phyloP scores from a whole-genome alignment of 2,888 invertebrate genomes.

The Prenolepis imparis region DNA sequence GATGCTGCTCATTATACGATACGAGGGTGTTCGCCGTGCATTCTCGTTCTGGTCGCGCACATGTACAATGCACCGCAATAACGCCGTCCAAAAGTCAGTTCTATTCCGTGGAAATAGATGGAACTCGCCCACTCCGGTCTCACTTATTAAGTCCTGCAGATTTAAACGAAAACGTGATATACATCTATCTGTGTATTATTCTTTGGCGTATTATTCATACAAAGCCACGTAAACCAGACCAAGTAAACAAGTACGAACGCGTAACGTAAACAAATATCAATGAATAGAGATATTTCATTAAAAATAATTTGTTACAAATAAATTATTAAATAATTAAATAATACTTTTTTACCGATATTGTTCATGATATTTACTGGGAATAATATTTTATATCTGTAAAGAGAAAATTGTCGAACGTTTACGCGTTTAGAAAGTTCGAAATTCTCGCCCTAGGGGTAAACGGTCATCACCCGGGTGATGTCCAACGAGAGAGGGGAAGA shows the following conservation, averaged over 20 bases:
- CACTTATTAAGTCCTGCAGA: constrained; percentile 34
- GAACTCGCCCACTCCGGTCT: constrained; percentile 27
- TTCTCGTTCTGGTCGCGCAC: constrained; percentile 47
- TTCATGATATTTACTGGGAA: too few relatives aligned
- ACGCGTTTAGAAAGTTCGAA: neutral
- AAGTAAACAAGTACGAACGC: neutral
- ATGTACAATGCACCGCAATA: constrained; percentile 50
- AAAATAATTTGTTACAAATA: neutral
- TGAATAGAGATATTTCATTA: neutral
- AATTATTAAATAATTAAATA: neutral
- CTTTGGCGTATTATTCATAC: neutral
- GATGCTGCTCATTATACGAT: constrained; percentile 46
- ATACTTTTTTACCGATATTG: neutral
- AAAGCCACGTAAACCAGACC: neutral
- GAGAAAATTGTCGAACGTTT: neutral
- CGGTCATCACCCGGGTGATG: constrained; percentile 25
- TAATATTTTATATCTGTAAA: neutral
- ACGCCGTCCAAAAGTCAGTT: constrained; percentile 44
- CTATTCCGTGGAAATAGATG: constrained; percentile 36
- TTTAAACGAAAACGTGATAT: constrained; percentile 21
- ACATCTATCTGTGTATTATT: neutral
- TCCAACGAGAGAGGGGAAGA: neutral
- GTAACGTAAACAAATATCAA: neutral
- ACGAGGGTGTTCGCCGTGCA: constrained; percentile 45
- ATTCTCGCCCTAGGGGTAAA: constrained; percentile 8